Evolutionary conservation across 64 coral and sea anemone species (phyloP).

Genomic region (Catalaphyllia jardinei): DNA sequence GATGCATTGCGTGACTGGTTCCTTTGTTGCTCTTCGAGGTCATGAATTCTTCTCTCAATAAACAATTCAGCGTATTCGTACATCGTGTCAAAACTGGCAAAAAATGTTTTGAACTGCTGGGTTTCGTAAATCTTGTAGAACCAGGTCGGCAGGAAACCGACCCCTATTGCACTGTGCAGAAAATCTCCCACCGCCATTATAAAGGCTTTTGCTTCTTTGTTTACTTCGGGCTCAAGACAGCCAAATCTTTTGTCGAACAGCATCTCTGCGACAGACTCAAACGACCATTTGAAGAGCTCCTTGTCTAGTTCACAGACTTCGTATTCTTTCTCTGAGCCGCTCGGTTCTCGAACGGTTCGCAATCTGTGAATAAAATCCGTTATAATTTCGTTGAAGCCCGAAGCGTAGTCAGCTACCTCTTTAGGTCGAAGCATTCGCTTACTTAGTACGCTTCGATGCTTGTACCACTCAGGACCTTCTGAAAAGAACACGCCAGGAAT

Average conservation of each 20-base stretch:
- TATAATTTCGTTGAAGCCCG: slow-evolving; percentile 43
- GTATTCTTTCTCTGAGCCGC: slow-evolving; percentile 30
- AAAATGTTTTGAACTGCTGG: slow-evolving; percentile 42
- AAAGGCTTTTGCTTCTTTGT: slow-evolving; percentile 52
- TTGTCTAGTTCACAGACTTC: slow-evolving; percentile 53
- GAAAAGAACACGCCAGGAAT: slow-evolving; percentile 69
- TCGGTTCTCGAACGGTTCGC: not conserved
- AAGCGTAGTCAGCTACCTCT: slow-evolving; percentile 37
- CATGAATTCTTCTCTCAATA: slow-evolving; percentile 35
- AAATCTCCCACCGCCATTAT: not conserved
- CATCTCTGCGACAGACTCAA: slow-evolving; percentile 49
- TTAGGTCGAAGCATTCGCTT: slow-evolving; percentile 54
- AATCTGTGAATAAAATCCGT: slow-evolving; percentile 17
- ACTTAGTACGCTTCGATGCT: slow-evolving; percentile 58
- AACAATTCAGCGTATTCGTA: slow-evolving; percentile 61
- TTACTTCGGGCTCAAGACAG: slow-evolving; percentile 9
- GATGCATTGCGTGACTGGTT: no score
- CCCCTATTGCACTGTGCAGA: not conserved
- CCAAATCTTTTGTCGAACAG: slow-evolving; percentile 70
- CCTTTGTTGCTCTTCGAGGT: slow-evolving; percentile 43
- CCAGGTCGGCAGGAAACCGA: slow-evolving; percentile 18
- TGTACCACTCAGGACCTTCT: slow-evolving; percentile 60
- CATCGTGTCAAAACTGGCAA: slow-evolving; percentile 53
- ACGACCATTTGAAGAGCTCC: slow-evolving; percentile 77
- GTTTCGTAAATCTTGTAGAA: slow-evolving; percentile 69